These are phyloP conservation scores for Rhynchonycteris naso DNA, from an alignment of 2,797 vertebrate species.

Conservation along the genomic window DNA sequence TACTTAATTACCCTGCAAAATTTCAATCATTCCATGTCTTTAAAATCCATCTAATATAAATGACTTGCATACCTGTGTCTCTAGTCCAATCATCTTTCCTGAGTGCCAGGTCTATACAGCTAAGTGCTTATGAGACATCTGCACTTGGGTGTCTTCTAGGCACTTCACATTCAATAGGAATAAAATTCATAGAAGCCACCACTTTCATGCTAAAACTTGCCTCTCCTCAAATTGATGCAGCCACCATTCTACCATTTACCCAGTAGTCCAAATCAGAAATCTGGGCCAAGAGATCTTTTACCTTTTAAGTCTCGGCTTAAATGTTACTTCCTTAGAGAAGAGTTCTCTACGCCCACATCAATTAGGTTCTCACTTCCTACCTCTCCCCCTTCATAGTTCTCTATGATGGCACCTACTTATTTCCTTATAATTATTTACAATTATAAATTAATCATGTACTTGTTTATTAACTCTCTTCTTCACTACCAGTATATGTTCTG, in stretches of 20 bases:
- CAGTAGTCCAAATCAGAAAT: neutral
- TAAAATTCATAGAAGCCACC: neutral
- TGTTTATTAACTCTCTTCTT: neutral
- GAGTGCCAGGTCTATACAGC: neutral
- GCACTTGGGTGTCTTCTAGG: neutral
- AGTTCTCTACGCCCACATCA: neutral
- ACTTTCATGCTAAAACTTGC: neutral
- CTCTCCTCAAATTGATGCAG: neutral
- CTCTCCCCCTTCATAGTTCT: neutral
- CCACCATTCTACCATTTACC: neutral
- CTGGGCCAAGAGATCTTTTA: neutral
- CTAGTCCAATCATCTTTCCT: neutral
- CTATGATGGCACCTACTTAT: neutral
- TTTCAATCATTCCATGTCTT: neutral
- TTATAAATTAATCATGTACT: neutral
- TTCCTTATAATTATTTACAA: neutral
- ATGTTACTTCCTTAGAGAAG: neutral
- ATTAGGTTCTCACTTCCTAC: neutral
- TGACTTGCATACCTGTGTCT: neutral
- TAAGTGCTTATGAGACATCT: neutral
- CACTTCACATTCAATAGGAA: neutral
- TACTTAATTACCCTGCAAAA: neutral
- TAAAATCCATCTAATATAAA: neutral
- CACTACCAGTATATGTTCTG: neutral
- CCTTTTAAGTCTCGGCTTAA: neutral